These are phyloP conservation scores for Falco naumanni DNA, from an alignment of 2,797 vertebrate species.

Conservation along the genomic window DNA sequence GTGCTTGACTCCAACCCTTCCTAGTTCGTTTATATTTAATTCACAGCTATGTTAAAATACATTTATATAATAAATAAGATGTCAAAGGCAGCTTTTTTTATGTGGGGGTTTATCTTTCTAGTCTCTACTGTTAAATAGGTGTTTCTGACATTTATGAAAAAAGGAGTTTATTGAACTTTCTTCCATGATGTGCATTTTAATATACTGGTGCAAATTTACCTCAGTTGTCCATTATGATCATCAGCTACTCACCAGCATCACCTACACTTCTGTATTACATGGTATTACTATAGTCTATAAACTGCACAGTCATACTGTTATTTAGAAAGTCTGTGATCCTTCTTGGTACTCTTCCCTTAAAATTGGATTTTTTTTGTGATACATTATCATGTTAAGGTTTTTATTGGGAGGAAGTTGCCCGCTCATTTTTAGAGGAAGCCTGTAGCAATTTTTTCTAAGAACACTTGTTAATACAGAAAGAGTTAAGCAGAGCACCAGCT, in stretches of 20 bases:
- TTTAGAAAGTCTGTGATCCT: neutral
- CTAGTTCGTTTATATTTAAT: neutral
- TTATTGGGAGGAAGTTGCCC: neutral
- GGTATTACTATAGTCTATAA: neutral
- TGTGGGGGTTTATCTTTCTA: neutral
- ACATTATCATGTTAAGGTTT: neutral
- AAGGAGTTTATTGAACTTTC: neutral
- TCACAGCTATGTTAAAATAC: neutral
- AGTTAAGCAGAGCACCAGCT: neutral
- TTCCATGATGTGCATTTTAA: neutral
- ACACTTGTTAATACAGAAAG: neutral
- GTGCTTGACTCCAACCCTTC: neutral
- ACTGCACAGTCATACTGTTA: neutral
- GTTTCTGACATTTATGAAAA: neutral
- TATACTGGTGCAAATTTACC: neutral
- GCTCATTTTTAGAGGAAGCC: neutral
- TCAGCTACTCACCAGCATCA: neutral
- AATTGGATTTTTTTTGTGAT: neutral
- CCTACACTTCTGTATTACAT: neutral
- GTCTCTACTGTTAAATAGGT: neutral
- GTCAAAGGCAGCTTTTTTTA: neutral
- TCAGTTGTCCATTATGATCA: neutral
- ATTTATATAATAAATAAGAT: neutral
- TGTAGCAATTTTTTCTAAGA: neutral
- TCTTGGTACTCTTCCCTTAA: neutral